Evolutionary conservation across 2,113 vertebrate genomes (phyloP), one percentile per base, ranked within the genome.

Genomic region (Nannobrachium achirus): DNA sequence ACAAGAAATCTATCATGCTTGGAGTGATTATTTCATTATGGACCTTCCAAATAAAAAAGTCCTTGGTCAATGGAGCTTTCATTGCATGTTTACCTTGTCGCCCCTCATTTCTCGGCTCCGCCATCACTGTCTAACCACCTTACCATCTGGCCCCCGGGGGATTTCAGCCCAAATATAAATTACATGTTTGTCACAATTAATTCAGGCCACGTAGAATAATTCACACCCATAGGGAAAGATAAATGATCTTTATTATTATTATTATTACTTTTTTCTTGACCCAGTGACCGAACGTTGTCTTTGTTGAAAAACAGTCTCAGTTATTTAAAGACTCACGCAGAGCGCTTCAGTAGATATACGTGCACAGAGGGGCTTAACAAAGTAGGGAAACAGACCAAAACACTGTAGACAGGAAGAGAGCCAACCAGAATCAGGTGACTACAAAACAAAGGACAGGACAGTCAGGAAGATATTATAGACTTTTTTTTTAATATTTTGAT

Each of bases 1-100:
- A 41, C 53, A 16, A 40, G 44, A 76, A 82, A 84, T 86, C 76
- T 73, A 83, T 88, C 81, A 84, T 58, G 70, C 68, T 75, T 55
- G 66, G 20, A 46, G 59, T 86, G 84, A 89, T 87, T 88, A 73
- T 86, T 89, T 86, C 46, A 85, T 88, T 70, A 85, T 63, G 51
- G 44, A 78, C 67, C 71, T 73, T 86, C 38, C 64, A 75, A 69
- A 56, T 63, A 71, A 71, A 74, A 62, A 84, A 72, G 48, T 56
- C 52, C 69, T 75, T 64, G 81, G 71, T 88, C 71, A 78, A 55
- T 62, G 79, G 11, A 66, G 42, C 46, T 61, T 60, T 50, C 40
- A 71, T 60, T 7, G 10, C 53, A 33, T 73, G 62, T 83, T 85
- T 87, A 82, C 79, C 63, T 61, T 80, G 78, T 79, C 66, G 3